Conservation (phyloP, 2,888 invertebrate genomes). For the Chromoteleia sp. region DNA sequence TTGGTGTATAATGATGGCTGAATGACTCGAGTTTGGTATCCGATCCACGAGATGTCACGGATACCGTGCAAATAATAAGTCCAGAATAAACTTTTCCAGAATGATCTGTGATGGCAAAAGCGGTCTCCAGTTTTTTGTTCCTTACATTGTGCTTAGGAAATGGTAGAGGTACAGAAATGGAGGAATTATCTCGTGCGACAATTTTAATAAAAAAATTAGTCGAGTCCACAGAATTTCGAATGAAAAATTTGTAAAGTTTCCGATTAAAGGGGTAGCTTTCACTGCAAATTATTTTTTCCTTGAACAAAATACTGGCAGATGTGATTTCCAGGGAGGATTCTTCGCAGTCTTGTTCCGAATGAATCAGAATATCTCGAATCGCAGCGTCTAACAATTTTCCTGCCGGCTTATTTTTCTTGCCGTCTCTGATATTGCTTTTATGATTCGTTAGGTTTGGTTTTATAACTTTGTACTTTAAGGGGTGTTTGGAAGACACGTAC, state of each 20-base stretch:
- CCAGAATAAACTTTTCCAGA: conserved; percentile 77
- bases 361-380: conserved; percentile 78
- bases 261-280: conserved; percentile 79
- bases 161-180: conserved; percentile 78
- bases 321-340: conserved; percentile 72
- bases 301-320: conserved; percentile 77
- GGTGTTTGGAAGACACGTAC: conserved; percentile 74
- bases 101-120: conserved; percentile 78
- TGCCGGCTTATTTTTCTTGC: conserved; percentile 62
- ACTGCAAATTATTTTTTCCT: conserved; percentile 78
- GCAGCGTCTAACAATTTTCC: conserved; percentile 80
- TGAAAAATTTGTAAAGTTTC: conserved; percentile 80
- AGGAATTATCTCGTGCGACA: conserved; percentile 72
- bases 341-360: conserved; percentile 51
- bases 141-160: conserved; percentile 77
- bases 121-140: conserved; percentile 77
- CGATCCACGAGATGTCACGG: conserved; percentile 71
- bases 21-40: conserved; percentile 59
- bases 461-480: conserved; percentile 75
- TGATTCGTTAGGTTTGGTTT: conserved; percentile 76
- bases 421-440: conserved; percentile 70
- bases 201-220: conserved; percentile 78
- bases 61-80: conserved; percentile 77
- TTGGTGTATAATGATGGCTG: conserved; percentile 70
- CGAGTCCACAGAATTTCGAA: conserved; percentile 75